Base-by-base conservation (phyloP, 1,140 invertebrate species). In the Zaprionus gabonicus region DNA sequence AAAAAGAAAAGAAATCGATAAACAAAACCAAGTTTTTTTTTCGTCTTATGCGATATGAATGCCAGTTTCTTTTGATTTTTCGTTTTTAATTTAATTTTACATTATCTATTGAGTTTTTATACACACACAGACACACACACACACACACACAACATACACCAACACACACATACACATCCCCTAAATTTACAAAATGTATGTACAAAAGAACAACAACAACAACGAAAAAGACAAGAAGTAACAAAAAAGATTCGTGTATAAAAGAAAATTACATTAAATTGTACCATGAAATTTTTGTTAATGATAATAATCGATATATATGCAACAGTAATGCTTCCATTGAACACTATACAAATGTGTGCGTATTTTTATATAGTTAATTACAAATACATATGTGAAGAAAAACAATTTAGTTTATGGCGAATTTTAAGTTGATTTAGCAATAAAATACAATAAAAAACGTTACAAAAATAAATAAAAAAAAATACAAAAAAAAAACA, bases 331-430 rank as follows among this genome's bases (percentile, higher is more conserved):
- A 88, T 90, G 78, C 86, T 88, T 88, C 86, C 86, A 88, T 85
- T 91, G 76, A 79, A 82, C 78, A 91, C 63, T 73, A 76, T 71
- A 49, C 20, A 44, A 36, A 49, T 74, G 56, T 84, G 82, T 86
- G 86, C 78, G 79, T 91, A 91, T 80, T 85, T 85, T 88, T 88
- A 85, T 88, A 75, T 90, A 90, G 81, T 87, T 78, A 86, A 91
- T 77, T 80, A 85, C 46, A 64, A 71, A 41, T 62, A 63, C 31
- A 31, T 23, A 80, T 75, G 58, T 78, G 74, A 87, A 88, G 66
- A 81, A 77, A 59, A 46, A 76, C 71, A 59, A 81, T 86, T 80
- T 85, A 88, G 86, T 72, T 80, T 90, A 88, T 81, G 76, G 63
- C 76, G 76, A 90, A 76, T 86, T 80, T 81, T 90, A 91, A 80